Evolutionary conservation across 2,797 vertebrate genomes (phyloP), one percentile per base, ranked within the genome.

Genomic region (Platyrinchus mystaceus): DNA sequence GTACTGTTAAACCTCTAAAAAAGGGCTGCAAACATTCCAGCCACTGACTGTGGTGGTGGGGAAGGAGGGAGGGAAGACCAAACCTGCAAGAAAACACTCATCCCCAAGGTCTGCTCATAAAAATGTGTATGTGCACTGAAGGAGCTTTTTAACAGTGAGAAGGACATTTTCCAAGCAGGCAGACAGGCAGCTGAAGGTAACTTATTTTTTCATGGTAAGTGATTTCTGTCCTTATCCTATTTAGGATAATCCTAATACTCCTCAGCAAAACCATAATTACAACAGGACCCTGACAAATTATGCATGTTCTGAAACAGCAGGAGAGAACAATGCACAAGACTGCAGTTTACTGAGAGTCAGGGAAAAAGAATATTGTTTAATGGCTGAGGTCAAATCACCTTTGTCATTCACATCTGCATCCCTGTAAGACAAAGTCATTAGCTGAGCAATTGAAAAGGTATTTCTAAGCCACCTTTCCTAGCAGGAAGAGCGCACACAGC

Each of bases 21-120:
- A 94, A 83, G 63, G 83, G 73, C 90, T 96, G 69, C 87, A 94
- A 85, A 96, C 34, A 14, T 87, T 67, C 69, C 96, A 97, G 56
- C 69, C 85, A 92, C 78, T 93, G 95, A 96, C 91, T 94, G 77
- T 1, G 14, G 46, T 7, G 4, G 12, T 47, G 41, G 8, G 52
- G 4, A 26, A 5, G 47, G 26, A 8, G 47, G 14, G 8, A 32
- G 46, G 46, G 22, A 22, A 1, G 0, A 7, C 30, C 13, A 52
- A 43, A 27, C 2, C 23, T 84, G 37, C 47, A 87, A 37, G 58
- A 87, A 94, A 91, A 94, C 63, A 83, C 20, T 90, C 50, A 44
- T 68, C 64, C 63, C 92, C 55, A 89, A 93, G 67, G 75, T 91
- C 62, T 78, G 69, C 69, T 95, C 81, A 59, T 58, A 94, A 95